Conservation (phyloP, 2,888 invertebrate genomes). For the Podotricha telesiphe region DNA sequence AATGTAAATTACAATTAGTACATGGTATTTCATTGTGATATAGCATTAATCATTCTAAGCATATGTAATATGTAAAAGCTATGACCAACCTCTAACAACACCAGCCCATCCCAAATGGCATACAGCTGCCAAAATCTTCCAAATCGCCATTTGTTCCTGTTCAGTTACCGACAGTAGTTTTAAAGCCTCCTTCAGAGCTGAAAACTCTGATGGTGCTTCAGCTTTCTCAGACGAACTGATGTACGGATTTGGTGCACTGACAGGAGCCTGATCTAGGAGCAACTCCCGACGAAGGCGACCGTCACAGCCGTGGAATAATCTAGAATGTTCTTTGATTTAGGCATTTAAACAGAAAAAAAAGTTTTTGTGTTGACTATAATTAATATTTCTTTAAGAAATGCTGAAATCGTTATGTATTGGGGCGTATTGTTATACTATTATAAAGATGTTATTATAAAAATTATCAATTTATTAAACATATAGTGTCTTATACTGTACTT, state of each 20-base stretch:
- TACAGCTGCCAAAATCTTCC: slow-evolving; percentile 95
- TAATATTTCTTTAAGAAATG: no score
- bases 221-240: slow-evolving; percentile 90
- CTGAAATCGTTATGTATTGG: no score
- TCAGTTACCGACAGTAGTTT: slow-evolving; percentile 89
- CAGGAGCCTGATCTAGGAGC: slow-evolving; percentile 87
- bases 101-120: slow-evolving; percentile 96
- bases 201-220: slow-evolving; percentile 93
- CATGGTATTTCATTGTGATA: no score
- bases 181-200: slow-evolving; percentile 90
- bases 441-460: not conserved
- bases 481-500: no score
- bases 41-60: no score
- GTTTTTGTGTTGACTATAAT: no score
- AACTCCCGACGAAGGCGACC: slow-evolving; percentile 92
- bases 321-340: slow-evolving; percentile 58
- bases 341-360: slow-evolving; percentile 19
- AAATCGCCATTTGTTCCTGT: slow-evolving; percentile 91
- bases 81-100: slow-evolving; percentile 86
- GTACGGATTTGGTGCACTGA: slow-evolving; percentile 86
- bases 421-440: not conserved
- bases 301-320: slow-evolving; percentile 92
- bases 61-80: no score
- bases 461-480: no score
- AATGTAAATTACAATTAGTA: no score